Conservation (phyloP, 2,797 vertebrate genomes). For the Sphenopsis melanotis region DNA sequence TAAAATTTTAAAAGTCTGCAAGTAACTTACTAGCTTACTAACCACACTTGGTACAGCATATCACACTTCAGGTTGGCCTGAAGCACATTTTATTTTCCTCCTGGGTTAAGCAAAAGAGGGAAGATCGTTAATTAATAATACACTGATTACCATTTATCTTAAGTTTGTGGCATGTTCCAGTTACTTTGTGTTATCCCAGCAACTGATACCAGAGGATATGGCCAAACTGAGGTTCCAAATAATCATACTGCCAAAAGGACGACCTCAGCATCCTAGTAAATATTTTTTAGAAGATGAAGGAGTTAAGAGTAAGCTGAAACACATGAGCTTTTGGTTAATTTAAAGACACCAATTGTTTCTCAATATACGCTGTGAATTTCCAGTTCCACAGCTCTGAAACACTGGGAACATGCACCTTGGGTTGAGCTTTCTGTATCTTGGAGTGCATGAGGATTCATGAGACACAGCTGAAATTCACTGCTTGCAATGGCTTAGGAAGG, state of each 20-base stretch:
- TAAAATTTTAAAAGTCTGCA: not conserved
- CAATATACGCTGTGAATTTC: not conserved
- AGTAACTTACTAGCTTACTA: not conserved
- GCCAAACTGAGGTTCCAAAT: not conserved
- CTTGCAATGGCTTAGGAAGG: not conserved
- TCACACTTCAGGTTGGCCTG: not conserved
- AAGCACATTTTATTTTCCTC: not conserved
- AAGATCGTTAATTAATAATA: not conserved
- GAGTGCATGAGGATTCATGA: not conserved
- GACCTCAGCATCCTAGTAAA: not conserved
- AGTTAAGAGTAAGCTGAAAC: not conserved
- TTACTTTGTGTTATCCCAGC: not conserved
- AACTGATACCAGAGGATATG: not conserved
- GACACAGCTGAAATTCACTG: not conserved
- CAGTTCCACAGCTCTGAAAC: not conserved
- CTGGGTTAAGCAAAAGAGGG: not conserved
- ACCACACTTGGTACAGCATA: not conserved
- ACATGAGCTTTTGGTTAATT: not conserved
- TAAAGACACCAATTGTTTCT: not conserved
- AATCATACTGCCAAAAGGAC: not conserved
- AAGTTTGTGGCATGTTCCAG: not conserved
- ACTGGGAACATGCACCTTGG: not conserved
- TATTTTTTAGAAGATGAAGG: not conserved
- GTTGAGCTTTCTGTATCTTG: not conserved
- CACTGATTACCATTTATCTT: not conserved